These are phyloP conservation scores for Macquaria australasica DNA, from an alignment of 2,113 vertebrate genomes.

Conservation along the genomic window DNA sequence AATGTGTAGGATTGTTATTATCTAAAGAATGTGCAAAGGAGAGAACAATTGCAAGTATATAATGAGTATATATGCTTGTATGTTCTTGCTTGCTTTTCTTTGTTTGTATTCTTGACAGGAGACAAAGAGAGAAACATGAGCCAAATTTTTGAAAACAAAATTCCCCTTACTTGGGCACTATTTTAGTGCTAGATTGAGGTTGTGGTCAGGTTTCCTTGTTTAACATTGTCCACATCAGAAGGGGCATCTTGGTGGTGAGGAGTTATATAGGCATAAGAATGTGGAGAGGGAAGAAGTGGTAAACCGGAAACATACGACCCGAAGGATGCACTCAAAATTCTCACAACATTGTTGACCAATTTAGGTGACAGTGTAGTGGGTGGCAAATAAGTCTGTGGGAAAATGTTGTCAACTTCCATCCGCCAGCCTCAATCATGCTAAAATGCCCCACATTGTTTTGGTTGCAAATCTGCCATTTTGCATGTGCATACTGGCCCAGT, in stretches of 20 bases:
- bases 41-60: not conserved
- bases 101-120: not conserved
- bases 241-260: slow-evolving; percentile 23
- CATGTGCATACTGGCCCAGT: not conserved
- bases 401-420: slow-evolving; percentile 27
- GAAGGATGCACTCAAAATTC: slow-evolving; percentile 21
- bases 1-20: not conserved
- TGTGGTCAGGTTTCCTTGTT: slow-evolving; percentile 14
- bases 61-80: not conserved
- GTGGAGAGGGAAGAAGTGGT: slow-evolving; percentile 18
- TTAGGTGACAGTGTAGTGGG: slow-evolving; percentile 46
- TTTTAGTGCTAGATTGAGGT: slow-evolving; percentile 26
- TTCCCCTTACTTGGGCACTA: slow-evolving; percentile 9
- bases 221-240: slow-evolving; percentile 49
- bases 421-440: not conserved
- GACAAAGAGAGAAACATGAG: not conserved
- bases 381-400: slow-evolving; percentile 36
- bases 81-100: not conserved
- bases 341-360: slow-evolving; percentile 28
- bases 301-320: slow-evolving; percentile 33
- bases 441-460: slow-evolving; percentile 30
- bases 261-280: slow-evolving; percentile 31
- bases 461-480: slow-evolving; percentile 7
- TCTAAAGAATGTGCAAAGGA: slow-evolving; percentile 11
- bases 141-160: slow-evolving; percentile 25